Evolutionary conservation across 2,888 invertebrate species (phyloP).

Genomic region (Heliconius cydno): DNA sequence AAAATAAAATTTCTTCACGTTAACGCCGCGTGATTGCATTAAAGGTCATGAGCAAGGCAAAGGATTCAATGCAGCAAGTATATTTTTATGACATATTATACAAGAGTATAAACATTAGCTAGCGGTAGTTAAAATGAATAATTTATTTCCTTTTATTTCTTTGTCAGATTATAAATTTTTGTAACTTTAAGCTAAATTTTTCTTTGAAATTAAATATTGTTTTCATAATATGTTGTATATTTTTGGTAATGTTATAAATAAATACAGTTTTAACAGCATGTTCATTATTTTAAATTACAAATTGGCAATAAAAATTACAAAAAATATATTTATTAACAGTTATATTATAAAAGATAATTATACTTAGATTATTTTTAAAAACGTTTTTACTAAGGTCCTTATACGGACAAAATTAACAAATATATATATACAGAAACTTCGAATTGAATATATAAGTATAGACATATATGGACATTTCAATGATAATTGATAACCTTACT

Average conservation of each 20-base stretch:
- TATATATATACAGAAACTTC: not conserved
- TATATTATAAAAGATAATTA: not conserved
- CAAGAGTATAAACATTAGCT: too few species aligned
- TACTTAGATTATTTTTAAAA: not conserved
- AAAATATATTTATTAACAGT: not conserved
- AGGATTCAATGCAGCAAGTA: not conserved
- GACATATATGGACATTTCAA: not conserved
- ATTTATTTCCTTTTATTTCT: too few species aligned
- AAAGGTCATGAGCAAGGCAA: conserved; percentile 7
- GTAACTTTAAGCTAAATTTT: too few species aligned
- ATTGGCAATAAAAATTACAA: too few species aligned
- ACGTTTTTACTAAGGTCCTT: not conserved
- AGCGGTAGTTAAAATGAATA: too few species aligned
- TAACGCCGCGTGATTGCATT: not conserved
- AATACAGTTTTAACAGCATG: too few species aligned
- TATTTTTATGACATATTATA: not conserved
- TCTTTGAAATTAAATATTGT: too few species aligned
- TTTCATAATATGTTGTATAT: too few species aligned
- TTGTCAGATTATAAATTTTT: too few species aligned
- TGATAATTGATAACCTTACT: not conserved
- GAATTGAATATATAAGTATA: not conserved
- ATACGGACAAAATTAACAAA: not conserved
- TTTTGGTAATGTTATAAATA: too few species aligned
- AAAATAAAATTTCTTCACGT: conserved; percentile 3
- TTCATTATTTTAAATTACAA: too few species aligned